Conservation (phyloP, 1,140 invertebrate species). For the Pomacea maculata region DNA sequence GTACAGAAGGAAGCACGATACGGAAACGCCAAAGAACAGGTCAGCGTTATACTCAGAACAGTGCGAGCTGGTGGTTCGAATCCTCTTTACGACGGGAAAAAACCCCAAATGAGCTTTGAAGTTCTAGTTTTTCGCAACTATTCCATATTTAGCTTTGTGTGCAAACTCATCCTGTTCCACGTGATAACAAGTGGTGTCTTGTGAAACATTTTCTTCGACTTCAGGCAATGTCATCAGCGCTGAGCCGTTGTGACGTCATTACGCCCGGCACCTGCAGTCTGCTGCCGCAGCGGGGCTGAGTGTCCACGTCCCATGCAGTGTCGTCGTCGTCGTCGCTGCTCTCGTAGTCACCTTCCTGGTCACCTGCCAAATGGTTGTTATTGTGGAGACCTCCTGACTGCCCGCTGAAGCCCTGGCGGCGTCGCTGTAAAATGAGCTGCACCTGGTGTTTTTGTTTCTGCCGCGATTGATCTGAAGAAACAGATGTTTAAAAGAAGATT, state of each 20-base stretch:
- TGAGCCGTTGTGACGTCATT: background rate
- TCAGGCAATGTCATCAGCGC: background rate
- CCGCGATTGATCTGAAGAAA: background rate
- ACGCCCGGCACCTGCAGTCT: background rate
- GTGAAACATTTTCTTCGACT: background rate
- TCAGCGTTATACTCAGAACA: too few species aligned
- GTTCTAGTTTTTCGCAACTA: too few species aligned
- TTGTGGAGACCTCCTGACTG: background rate
- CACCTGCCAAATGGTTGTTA: background rate
- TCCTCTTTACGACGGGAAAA: too few species aligned
- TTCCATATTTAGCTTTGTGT: too few species aligned
- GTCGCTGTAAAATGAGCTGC: background rate
- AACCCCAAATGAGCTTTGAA: too few species aligned
- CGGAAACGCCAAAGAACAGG: too few species aligned
- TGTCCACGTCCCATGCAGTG: background rate
- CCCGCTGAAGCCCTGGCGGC: conserved; percentile 1
- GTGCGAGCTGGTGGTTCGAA: too few species aligned
- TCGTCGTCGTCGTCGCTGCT: background rate
- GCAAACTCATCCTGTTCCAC: too few species aligned
- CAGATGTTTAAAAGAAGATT: too few species aligned
- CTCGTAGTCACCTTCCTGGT: background rate
- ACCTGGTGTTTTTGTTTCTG: background rate
- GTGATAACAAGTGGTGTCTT: too few species aligned
- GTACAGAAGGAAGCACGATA: too few species aligned
- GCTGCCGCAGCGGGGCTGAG: background rate